These are phyloP conservation scores for Phrynocephalus vlangalii DNA, from an alignment of 2,797 vertebrate genomes.

Conservation along the genomic window DNA sequence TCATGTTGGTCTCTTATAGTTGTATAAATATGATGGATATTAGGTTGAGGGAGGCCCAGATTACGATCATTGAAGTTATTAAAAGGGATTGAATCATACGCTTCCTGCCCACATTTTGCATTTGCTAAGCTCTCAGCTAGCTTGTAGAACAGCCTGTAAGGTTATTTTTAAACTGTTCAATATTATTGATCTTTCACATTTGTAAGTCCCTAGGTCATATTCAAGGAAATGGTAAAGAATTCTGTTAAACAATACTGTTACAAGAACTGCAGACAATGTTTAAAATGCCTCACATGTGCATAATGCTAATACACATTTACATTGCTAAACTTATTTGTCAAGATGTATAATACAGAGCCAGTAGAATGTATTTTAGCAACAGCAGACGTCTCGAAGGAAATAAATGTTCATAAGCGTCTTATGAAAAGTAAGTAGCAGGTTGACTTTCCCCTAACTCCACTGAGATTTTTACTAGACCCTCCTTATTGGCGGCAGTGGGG, in stretches of 20 bases:
- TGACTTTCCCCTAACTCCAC: not conserved
- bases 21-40: not conserved
- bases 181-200: constrained; percentile 15
- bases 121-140: not conserved
- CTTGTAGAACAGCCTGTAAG: not conserved
- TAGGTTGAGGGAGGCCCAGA: constrained; percentile 26
- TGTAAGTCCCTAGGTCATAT: constrained; percentile 25
- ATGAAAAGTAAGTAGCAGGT: not conserved
- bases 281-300: not conserved
- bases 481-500: not conserved
- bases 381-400: not conserved
- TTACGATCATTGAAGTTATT: constrained; percentile 27
- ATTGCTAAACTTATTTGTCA: constrained; percentile 7
- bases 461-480: not conserved
- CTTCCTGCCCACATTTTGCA: not conserved
- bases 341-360: not conserved
- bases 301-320: not conserved
- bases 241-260: constrained; percentile 23
- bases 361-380: not conserved
- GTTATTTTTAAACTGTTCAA: constrained; percentile 45
- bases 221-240: not conserved
- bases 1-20: not conserved
- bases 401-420: not conserved
- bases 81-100: constrained; percentile 21
- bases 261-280: constrained; percentile 27